A percentile compares a stretch with the other conserved stretches of the same genome.
phyloP scores from a whole-genome alignment of 2,888 invertebrate genomes.

The Galerucella calmariensis region DNA sequence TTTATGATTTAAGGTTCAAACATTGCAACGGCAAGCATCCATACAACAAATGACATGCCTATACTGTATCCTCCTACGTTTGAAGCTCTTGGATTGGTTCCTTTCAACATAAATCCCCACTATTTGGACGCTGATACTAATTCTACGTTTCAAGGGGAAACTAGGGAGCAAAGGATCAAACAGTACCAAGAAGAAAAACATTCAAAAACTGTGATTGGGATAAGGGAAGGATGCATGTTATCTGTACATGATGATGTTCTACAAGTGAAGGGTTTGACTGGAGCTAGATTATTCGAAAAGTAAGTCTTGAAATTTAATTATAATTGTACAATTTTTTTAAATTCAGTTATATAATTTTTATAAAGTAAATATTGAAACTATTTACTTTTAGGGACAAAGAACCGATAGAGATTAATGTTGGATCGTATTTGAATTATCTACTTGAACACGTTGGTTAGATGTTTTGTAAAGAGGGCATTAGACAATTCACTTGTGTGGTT shows the following conservation, averaged over 20 bases:
- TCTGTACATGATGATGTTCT: conserved; percentile 71
- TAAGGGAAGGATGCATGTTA: conserved; percentile 78
- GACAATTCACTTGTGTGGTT: too few species aligned
- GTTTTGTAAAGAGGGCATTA: too few species aligned
- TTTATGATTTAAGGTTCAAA: conserved; percentile 68
- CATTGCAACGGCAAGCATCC: conserved; percentile 81
- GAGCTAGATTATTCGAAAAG: conserved; percentile 75
- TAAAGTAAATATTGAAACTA: neutral
- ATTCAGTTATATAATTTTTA: too few species aligned
- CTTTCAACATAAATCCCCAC: conserved; percentile 89
- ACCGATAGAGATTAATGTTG: conserved; percentile 68
- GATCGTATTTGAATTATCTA: conserved; percentile 73
- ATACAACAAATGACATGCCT: conserved; percentile 91
- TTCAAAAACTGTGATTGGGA: conserved; percentile 73
- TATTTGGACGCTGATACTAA: conserved; percentile 75
- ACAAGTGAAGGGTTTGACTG: conserved; percentile 71
- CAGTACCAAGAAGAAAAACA: conserved; percentile 75
- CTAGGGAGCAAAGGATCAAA: conserved; percentile 77
- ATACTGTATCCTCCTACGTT: conserved; percentile 82
- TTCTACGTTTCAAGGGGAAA: conserved; percentile 81
- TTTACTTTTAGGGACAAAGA: conserved; percentile 66
- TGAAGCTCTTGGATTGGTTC: conserved; percentile 77
- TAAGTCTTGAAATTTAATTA: conserved; percentile 61
- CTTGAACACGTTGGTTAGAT: conserved; percentile 47
- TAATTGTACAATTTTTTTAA: neutral